phyloP scores from a whole-genome alignment of 2,797 vertebrate species.

The Gymnothorax javanicus region DNA sequence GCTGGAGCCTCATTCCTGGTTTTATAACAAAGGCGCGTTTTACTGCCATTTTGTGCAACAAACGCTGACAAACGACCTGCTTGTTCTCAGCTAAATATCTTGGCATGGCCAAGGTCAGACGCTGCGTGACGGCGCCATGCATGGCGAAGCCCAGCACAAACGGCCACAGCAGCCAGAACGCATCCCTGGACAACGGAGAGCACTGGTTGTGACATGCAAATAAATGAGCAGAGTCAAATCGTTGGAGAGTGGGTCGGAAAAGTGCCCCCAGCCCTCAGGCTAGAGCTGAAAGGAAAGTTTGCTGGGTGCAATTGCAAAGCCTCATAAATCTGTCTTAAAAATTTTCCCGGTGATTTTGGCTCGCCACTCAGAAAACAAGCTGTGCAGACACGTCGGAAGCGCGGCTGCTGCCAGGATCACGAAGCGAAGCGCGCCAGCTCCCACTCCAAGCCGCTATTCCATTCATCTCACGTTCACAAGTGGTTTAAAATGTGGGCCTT shows the following conservation, averaged over 20 bases:
- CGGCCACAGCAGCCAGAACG: not conserved
- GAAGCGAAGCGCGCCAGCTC: not conserved
- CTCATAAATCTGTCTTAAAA: slow-evolving; percentile 41
- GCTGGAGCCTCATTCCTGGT: slow-evolving; percentile 31
- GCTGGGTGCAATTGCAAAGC: slow-evolving; percentile 24
- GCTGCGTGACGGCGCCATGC: slow-evolving; percentile 28
- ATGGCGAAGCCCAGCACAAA: slow-evolving; percentile 10
- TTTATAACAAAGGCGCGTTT: slow-evolving; percentile 48
- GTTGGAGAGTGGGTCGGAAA: not conserved
- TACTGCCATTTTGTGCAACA: slow-evolving; percentile 38
- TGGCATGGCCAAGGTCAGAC: slow-evolving; percentile 39
- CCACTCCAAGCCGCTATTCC: not conserved
- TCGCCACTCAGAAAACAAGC: slow-evolving; percentile 30
- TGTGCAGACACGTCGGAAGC: slow-evolving; percentile 7
- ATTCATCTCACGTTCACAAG: slow-evolving; percentile 19
- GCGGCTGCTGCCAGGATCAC: not conserved
- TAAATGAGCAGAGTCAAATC: slow-evolving; percentile 7
- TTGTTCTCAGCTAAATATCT: slow-evolving; percentile 31
- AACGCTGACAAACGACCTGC: slow-evolving; percentile 38
- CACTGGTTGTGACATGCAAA: slow-evolving; percentile 22
- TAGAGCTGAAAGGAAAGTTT: not conserved
- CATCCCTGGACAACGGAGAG: not conserved
- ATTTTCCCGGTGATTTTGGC: slow-evolving; percentile 38
- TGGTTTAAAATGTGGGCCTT: slow-evolving; percentile 19
- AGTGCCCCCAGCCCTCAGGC: not conserved